phyloP scores from a whole-genome alignment of 1,140 invertebrate genomes.

The Tetramorium alpestre region DNA sequence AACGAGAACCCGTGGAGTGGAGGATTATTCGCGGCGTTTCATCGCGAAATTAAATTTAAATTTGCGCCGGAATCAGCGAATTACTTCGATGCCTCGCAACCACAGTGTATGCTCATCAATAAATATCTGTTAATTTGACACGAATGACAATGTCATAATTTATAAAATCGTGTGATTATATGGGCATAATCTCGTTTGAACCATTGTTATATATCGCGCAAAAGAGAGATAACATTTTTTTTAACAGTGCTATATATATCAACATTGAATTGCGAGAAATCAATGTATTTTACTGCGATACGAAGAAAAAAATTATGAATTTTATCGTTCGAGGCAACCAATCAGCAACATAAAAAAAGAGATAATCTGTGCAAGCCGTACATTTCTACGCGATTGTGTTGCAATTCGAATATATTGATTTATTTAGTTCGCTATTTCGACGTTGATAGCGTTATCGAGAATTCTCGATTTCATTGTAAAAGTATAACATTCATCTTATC shows the following conservation, averaged over 20 bases:
- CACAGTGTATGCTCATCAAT: not conserved
- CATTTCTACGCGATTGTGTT: not conserved
- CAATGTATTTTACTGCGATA: not conserved
- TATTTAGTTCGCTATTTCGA: conserved; percentile 16
- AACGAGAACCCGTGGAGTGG: conserved; percentile 2
- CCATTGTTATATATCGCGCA: not conserved
- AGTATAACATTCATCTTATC: not conserved
- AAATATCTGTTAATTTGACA: conserved; percentile 15
- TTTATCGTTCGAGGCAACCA: not conserved
- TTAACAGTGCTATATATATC: not conserved
- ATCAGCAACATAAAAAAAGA: not conserved
- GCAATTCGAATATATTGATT: conserved; percentile 29
- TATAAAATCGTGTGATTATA: not conserved
- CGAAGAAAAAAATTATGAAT: not conserved
- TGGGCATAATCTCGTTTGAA: not conserved
- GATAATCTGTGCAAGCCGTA: not conserved
- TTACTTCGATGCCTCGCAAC: conserved; percentile 27
- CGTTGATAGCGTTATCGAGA: conserved; percentile 11
- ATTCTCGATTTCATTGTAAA: conserved; percentile 16
- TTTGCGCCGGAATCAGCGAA: conserved; percentile 18
- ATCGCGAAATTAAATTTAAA: conserved; percentile 49
- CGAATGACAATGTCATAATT: not conserved
- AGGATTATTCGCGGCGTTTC: conserved; percentile 18
- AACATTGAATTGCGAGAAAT: not conserved
- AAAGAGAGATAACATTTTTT: not conserved